Conservation (phyloP, 2,888 invertebrate genomes). For the Andricus curvator region DNA sequence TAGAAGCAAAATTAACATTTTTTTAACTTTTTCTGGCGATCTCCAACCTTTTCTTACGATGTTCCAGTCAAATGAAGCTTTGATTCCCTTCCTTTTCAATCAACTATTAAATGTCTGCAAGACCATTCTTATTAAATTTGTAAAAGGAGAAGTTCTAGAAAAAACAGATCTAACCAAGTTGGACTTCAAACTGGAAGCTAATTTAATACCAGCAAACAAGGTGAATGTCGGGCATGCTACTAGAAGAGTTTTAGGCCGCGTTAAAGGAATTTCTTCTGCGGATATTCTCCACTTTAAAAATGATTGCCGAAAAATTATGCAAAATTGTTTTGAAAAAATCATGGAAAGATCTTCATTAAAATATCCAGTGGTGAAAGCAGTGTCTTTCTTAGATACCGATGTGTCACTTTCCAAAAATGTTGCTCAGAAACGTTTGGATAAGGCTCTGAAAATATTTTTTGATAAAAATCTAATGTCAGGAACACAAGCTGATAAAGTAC, state of each 20-base stretch:
- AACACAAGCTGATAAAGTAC: too few species aligned
- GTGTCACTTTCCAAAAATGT: too few species aligned
- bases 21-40: too few species aligned
- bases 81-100: too few species aligned
- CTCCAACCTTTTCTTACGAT: too few species aligned
- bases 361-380: too few species aligned
- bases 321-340: slow-evolving; percentile 11
- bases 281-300: too few species aligned
- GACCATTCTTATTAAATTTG: slow-evolving; percentile 45
- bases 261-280: background rate
- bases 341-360: background rate
- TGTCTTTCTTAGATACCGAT: too few species aligned
- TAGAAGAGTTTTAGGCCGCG: background rate
- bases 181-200: background rate
- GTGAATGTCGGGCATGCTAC: slow-evolving; percentile 40
- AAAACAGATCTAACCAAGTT: slow-evolving; percentile 27
- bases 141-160: slow-evolving; percentile 41
- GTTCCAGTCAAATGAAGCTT: too few species aligned
- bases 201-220: slow-evolving; percentile 4
- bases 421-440: background rate
- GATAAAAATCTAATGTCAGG: background rate
- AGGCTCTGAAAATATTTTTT: background rate
- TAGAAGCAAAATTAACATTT: too few species aligned
- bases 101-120: slow-evolving; percentile 22
- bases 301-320: background rate